phyloP scores from a whole-genome alignment of 2,113 vertebrate species.

The Cervus canadensis region DNA sequence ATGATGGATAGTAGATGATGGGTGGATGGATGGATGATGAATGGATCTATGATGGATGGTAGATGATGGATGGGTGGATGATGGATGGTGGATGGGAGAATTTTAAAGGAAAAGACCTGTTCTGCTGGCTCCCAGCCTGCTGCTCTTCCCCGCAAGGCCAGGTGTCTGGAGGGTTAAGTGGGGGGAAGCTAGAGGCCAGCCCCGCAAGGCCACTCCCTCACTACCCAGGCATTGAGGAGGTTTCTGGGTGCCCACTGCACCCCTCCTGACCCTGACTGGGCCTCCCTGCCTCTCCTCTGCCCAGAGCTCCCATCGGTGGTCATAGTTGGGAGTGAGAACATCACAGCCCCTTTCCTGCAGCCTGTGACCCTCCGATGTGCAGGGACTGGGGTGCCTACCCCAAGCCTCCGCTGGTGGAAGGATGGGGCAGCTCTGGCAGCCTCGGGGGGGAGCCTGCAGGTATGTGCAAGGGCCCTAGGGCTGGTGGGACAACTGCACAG shows the following conservation, averaged over 20 bases:
- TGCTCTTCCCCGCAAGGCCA: neutral
- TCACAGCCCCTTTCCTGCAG: constrained; percentile 76
- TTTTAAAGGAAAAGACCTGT: neutral
- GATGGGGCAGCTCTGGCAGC: constrained; percentile 63
- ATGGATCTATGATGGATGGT: accelerated
- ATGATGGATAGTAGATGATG: neutral
- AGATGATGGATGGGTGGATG: neutral
- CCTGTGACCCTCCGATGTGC: constrained; percentile 65
- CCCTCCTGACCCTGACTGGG: neutral
- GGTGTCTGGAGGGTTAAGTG: neutral
- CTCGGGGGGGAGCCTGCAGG: constrained; percentile 63
- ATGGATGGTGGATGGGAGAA: neutral
- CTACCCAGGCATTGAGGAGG: neutral
- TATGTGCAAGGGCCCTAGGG: neutral
- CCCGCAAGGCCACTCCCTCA: neutral
- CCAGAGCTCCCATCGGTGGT: constrained; percentile 46
- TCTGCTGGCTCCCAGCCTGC: neutral
- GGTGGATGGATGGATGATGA: accelerated
- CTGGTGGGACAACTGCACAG: neutral
- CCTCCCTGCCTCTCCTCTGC: neutral
- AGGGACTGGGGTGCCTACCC: constrained; percentile 66
- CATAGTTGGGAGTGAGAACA: constrained; percentile 65
- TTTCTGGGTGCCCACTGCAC: neutral
- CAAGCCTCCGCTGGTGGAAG: constrained; percentile 76
- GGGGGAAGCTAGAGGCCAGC: neutral